Conservation (phyloP, 2,113 vertebrate species). For the Plecturocebus donacophilus region DNA sequence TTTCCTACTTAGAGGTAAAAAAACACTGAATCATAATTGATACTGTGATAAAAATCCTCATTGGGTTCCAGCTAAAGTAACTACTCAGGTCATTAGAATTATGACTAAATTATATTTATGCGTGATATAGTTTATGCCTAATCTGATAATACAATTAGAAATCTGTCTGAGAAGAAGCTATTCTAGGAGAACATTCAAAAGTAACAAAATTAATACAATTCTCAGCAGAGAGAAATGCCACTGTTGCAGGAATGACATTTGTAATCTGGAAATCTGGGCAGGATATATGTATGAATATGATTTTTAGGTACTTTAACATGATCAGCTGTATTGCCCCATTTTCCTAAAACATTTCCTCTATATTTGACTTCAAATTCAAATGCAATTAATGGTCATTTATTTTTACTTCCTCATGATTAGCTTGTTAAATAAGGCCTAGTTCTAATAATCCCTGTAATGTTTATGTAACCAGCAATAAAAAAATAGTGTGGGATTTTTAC, state of each 20-base stretch:
- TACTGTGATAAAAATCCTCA: neutral
- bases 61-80: neutral
- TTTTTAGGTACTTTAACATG: neutral
- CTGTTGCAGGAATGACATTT: neutral
- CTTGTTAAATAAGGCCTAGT: constrained; percentile 52
- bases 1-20: neutral
- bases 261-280: neutral
- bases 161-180: neutral
- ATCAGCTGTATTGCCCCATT: neutral
- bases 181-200: neutral
- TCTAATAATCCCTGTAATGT: constrained; percentile 38
- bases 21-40: neutral
- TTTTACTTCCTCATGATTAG: constrained; percentile 42
- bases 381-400: constrained; percentile 37
- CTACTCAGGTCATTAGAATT: neutral
- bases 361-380: constrained; percentile 55
- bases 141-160: neutral
- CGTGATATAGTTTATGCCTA: neutral
- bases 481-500: neutral
- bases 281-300: neutral
- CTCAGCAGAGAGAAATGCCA: neutral
- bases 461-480: constrained; percentile 53
- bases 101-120: neutral
- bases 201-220: neutral
- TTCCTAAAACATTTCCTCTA: constrained; percentile 35